Evolutionary conservation across 2,888 invertebrate genomes (phyloP).

Genomic region (Andrena hattorfiana): DNA sequence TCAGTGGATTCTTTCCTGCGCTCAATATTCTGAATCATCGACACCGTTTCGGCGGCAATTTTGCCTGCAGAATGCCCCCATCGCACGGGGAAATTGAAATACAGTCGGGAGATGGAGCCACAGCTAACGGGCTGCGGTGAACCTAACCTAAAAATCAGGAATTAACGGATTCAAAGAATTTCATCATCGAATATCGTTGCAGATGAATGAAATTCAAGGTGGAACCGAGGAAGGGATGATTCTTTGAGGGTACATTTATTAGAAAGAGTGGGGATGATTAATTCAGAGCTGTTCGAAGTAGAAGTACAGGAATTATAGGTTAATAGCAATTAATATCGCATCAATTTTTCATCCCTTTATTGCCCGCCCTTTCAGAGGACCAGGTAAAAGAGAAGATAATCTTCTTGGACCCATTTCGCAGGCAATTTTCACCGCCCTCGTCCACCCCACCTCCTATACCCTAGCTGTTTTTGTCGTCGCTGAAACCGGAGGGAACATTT

Average conservation of each 20-base stretch:
- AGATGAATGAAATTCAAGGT: neutral
- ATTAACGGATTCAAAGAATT: too few species aligned
- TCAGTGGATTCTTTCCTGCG: neutral
- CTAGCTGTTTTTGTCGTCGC: slow-evolving; percentile 21
- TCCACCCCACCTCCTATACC: neutral
- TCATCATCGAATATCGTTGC: too few species aligned
- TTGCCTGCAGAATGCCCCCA: neutral
- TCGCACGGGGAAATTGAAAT: too few species aligned
- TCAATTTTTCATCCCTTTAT: slow-evolving; percentile 3
- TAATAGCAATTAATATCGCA: neutral
- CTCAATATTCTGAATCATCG: neutral
- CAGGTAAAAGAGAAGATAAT: neutral
- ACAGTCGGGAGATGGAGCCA: too few species aligned
- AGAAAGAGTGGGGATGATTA: neutral
- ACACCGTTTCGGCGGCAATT: neutral
- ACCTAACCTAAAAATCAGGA: too few species aligned
- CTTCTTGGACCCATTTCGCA: slow-evolving; percentile 15
- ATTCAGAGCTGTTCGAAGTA: neutral
- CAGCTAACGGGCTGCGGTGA: too few species aligned
- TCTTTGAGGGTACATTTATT: neutral
- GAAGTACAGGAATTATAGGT: neutral
- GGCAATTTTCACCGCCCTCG: slow-evolving; percentile 12
- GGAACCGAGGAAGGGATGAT: neutral
- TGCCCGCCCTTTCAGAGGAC: neutral
- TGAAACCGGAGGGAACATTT: slow-evolving; percentile 45